Evolutionary conservation across 2,797 vertebrate species (phyloP).

Genomic region (Rhyacichthys aspro): DNA sequence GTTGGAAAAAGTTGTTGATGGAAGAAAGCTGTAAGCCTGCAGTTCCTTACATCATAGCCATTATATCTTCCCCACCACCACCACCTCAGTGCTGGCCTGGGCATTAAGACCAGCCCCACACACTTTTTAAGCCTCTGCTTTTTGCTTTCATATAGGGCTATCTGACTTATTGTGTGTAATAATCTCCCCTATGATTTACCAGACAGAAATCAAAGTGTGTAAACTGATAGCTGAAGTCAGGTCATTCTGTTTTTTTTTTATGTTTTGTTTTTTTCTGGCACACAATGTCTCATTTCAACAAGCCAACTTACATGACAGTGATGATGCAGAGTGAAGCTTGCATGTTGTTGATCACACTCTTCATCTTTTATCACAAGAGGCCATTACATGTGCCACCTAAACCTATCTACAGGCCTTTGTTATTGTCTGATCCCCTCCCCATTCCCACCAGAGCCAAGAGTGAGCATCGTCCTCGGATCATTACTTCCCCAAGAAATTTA

Average conservation of each 20-base stretch:
- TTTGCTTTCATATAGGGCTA: too few relatives aligned
- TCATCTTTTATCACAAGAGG: slow-evolving; percentile 23
- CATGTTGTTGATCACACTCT: slow-evolving; percentile 7
- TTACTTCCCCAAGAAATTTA: slow-evolving; percentile 99
- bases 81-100: neutral
- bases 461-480: slow-evolving; percentile 98
- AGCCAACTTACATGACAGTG: slow-evolving; percentile 2
- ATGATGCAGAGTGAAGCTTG: too few relatives aligned
- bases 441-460: slow-evolving; percentile 89
- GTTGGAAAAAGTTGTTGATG: slow-evolving; percentile 54
- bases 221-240: too few relatives aligned
- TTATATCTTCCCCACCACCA: slow-evolving; percentile 28
- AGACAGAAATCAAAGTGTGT: too few relatives aligned
- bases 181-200: too few relatives aligned
- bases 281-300: too few relatives aligned
- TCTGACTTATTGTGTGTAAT: too few relatives aligned
- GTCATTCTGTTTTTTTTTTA: too few relatives aligned
- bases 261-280: too few relatives aligned
- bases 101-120: neutral
- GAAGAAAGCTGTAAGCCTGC: slow-evolving; percentile 40
- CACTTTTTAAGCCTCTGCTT: neutral
- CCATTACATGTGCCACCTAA: slow-evolving; percentile 78
- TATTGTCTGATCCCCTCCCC: slow-evolving; percentile 83
- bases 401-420: slow-evolving; percentile 91
- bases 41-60: slow-evolving; percentile 33